Percentiles rank a stretch among this genome's conserved stretches.
These are phyloP conservation scores for Regulus satrapa DNA, from an alignment of 2,113 vertebrate genomes.

Conservation along the genomic window DNA sequence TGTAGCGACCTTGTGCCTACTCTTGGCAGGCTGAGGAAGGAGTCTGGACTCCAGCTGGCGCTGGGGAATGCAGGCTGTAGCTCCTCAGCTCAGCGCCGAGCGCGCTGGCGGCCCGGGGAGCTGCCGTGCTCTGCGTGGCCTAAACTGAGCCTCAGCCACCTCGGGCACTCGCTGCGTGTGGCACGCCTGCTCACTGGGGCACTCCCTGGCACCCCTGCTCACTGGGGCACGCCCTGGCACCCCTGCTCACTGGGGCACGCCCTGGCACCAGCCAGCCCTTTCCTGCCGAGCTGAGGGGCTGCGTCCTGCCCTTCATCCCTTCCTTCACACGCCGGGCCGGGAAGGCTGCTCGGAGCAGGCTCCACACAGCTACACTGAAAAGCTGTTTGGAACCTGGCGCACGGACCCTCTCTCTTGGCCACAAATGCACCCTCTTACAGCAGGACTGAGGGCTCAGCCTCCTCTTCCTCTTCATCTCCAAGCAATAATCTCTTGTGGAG, in stretches of 20 bases:
- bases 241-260: no score
- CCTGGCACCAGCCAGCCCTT: not conserved
- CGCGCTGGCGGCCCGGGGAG: not conserved
- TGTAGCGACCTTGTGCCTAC: not conserved
- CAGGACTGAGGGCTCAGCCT: not conserved
- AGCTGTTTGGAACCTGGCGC: fast-evolving
- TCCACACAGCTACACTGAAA: not conserved
- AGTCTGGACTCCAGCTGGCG: not conserved
- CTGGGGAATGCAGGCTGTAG: not conserved
- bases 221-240: not conserved
- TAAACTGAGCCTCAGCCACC: not conserved
- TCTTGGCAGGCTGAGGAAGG: not conserved
- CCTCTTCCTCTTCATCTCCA: not conserved
- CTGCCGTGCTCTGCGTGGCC: fast-evolving
- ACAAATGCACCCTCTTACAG: not conserved
- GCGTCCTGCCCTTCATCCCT: not conserved
- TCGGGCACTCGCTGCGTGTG: not conserved
- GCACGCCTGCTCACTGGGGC: not conserved
- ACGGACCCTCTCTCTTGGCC: not conserved
- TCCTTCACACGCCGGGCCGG: not conserved
- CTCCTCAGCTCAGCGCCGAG: not conserved
- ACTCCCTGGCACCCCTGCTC: not conserved
- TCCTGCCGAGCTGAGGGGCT: not conserved
- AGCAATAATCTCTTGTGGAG: not conserved
- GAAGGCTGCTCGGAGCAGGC: not conserved